Evolutionary conservation across 2,888 invertebrate species (phyloP).

Genomic region (Subacronicta megacephala): DNA sequence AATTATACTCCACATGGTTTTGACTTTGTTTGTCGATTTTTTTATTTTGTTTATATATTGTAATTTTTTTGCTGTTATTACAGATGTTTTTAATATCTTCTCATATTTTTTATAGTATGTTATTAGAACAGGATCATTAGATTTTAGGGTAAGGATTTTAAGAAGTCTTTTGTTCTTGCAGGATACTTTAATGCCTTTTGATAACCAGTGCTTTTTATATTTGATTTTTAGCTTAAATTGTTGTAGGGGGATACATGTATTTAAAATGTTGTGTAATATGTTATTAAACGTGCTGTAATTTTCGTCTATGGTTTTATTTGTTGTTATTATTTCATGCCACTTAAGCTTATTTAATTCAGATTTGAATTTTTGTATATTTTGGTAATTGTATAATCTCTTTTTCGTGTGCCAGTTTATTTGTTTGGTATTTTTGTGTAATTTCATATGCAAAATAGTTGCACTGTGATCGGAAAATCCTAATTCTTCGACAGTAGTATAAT

Average conservation of each 20-base stretch:
- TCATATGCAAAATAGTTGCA: constrained; percentile 1
- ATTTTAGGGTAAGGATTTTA: constrained; percentile 4
- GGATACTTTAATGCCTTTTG: constrained; percentile 10
- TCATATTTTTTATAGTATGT: constrained; percentile 13
- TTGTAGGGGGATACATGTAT: constrained; percentile 2
- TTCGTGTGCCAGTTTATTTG: constrained; percentile 5
- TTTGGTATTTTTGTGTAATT: not conserved
- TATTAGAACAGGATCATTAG: constrained; percentile 1
- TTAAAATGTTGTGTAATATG: constrained; percentile 1
- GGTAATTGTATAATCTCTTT: constrained; percentile 10
- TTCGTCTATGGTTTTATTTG: constrained; percentile 5
- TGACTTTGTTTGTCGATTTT: constrained; percentile 8
- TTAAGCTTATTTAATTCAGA: constrained; percentile 2
- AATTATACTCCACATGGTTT: constrained; percentile 17
- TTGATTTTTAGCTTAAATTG: constrained; percentile 10
- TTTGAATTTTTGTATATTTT: constrained; percentile 11
- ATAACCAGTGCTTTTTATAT: constrained; percentile 14
- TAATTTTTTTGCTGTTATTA: constrained; percentile 8
- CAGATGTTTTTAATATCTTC: constrained; percentile 6
- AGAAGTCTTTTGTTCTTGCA: constrained; percentile 15
- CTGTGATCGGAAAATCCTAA: constrained; percentile 3
- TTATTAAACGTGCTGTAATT: constrained; percentile 8
- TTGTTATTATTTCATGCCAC: constrained; percentile 9
- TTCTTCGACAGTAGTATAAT: not conserved
- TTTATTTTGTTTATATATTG: constrained; percentile 16